Evolutionary conservation across 2,888 invertebrate genomes (phyloP).

Genomic region (Bedellia somnulentella): DNA sequence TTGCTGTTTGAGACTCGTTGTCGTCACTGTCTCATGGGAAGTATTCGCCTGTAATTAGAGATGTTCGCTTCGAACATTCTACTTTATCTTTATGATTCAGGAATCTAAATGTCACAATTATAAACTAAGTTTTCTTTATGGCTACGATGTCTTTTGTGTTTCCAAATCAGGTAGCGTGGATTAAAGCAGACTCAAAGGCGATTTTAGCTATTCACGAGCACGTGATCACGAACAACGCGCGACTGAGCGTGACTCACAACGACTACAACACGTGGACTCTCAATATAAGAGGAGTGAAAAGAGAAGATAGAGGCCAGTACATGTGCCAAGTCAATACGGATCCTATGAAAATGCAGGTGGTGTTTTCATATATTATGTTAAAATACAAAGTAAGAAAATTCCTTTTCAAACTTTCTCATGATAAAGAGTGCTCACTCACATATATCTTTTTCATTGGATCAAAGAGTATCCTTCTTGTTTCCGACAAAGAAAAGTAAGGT

Average conservation of each 20-base stretch:
- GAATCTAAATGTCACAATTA: too few relatives aligned
- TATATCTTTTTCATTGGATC: too few relatives aligned
- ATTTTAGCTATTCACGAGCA: constrained; percentile 92
- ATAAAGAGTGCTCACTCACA: neutral
- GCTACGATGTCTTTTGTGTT: neutral
- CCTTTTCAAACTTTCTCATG: neutral
- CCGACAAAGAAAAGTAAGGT: too few relatives aligned
- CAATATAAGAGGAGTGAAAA: constrained; percentile 80
- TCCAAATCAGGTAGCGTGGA: constrained; percentile 82
- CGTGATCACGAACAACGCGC: constrained; percentile 90
- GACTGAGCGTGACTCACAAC: constrained; percentile 87
- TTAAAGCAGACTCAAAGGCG: constrained; percentile 91
- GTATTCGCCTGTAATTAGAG: constrained; percentile 55
- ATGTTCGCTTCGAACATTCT: constrained; percentile 41
- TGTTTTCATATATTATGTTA: constrained; percentile 10
- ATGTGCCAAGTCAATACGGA: constrained; percentile 96
- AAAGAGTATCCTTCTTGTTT: too few relatives aligned
- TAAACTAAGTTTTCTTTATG: too few relatives aligned
- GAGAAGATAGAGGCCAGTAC: constrained; percentile 87
- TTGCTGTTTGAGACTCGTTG: constrained; percentile 46
- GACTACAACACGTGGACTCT: constrained; percentile 93
- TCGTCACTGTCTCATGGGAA: constrained; percentile 47
- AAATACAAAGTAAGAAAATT: neutral
- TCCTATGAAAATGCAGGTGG: constrained; percentile 93
- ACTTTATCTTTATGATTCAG: too few relatives aligned